Evolutionary conservation across 2,888 invertebrate genomes (phyloP).

Genomic region (Rhynchonema sp.): DNA sequence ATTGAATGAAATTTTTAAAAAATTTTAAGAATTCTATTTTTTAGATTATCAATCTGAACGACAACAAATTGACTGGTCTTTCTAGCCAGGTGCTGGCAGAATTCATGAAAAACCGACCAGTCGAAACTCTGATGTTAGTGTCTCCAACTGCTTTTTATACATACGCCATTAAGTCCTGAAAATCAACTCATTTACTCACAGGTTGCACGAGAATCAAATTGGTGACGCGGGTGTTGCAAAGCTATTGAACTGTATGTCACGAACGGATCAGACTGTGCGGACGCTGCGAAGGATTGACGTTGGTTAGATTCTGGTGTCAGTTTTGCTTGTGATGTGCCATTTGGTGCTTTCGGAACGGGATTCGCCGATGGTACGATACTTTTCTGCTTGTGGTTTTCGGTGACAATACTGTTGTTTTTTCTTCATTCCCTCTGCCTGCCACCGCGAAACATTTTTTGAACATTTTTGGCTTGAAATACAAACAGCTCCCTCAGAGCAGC

Average conservation of each 20-base stretch:
- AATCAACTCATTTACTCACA: not conserved
- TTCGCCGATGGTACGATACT: too few relatives aligned
- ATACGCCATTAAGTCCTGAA: not conserved
- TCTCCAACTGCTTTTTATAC: not conserved
- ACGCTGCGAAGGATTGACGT: not conserved
- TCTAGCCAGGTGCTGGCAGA: not conserved
- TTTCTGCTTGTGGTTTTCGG: too few relatives aligned
- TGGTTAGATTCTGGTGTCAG: not conserved
- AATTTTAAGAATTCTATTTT: not conserved
- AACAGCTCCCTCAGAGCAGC: too few relatives aligned
- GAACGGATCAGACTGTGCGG: not conserved
- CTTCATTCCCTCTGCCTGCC: too few relatives aligned
- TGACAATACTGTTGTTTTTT: too few relatives aligned
- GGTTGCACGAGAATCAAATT: not conserved
- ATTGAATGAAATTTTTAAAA: not conserved
- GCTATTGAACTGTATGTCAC: not conserved
- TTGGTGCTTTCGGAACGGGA: not conserved
- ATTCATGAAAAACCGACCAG: not conserved
- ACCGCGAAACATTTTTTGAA: too few relatives aligned
- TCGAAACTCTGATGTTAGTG: not conserved
- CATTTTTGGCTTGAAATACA: too few relatives aligned
- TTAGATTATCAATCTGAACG: not conserved
- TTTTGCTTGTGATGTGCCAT: not conserved
- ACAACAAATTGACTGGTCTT: not conserved
- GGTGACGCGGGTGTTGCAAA: not conserved